Conservation (phyloP, 2,113 vertebrate genomes). For the Donacobius atricapilla region DNA sequence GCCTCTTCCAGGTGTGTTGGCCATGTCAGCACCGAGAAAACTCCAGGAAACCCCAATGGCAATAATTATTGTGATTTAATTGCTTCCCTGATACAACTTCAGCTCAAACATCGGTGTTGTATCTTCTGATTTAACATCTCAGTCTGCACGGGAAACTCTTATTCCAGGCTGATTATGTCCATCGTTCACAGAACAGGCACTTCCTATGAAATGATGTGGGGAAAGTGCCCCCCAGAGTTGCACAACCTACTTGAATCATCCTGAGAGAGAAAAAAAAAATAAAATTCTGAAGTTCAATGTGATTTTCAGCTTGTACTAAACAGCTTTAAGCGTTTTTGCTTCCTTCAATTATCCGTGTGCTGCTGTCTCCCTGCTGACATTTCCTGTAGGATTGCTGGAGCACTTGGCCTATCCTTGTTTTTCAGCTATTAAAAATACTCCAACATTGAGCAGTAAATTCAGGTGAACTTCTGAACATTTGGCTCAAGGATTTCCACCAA, state of each 20-base stretch:
- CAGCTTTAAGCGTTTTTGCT: background rate
- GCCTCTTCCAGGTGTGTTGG: background rate
- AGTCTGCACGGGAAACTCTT: background rate
- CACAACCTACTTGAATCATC: background rate
- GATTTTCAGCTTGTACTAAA: background rate
- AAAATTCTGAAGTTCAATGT: background rate
- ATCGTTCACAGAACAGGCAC: background rate
- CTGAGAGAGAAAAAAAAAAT: background rate
- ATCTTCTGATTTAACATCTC: background rate
- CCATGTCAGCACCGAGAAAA: background rate
- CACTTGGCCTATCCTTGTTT: background rate
- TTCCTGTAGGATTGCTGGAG: background rate
- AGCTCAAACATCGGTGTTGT: background rate
- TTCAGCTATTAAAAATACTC: background rate
- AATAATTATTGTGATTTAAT: background rate
- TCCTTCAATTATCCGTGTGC: fast-evolving
- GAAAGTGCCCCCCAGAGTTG: background rate
- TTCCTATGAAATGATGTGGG: background rate
- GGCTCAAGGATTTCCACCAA: background rate
- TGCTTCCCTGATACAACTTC: background rate
- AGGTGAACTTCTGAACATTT: background rate
- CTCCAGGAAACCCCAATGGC: background rate
- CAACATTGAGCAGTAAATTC: background rate
- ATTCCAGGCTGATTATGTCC: background rate
- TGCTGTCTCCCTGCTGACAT: background rate